These are phyloP conservation scores for Murina feae DNA, from an alignment of 2,113 vertebrate species.

Conservation along the genomic window DNA sequence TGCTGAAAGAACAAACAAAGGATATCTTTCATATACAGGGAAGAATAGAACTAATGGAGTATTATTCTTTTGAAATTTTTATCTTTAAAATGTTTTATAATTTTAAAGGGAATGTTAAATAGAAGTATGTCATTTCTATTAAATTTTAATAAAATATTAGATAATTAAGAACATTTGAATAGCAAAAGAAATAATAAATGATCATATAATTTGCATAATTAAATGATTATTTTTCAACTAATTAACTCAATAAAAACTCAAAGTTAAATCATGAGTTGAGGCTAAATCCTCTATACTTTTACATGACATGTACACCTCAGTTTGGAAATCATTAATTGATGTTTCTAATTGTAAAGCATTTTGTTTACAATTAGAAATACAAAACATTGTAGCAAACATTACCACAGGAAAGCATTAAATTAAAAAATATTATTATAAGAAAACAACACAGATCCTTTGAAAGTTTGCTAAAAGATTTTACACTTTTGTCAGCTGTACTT, in stretches of 20 bases:
- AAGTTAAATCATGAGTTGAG: not conserved
- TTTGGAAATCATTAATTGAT: not conserved
- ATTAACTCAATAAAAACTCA: not conserved
- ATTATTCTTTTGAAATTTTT: not conserved
- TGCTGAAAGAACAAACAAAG: not conserved
- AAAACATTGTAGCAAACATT: not conserved
- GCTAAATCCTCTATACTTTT: not conserved
- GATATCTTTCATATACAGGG: not conserved
- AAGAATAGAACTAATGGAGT: not conserved
- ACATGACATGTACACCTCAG: not conserved
- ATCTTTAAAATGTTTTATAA: not conserved
- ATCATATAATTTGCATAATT: not conserved
- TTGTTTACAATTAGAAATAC: not conserved
- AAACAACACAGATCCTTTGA: not conserved
- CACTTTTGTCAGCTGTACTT: not conserved
- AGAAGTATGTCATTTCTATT: not conserved
- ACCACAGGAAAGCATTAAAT: not conserved
- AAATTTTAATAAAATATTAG: not conserved
- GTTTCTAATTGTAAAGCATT: not conserved
- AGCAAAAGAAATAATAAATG: not conserved
- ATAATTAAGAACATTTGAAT: not conserved
- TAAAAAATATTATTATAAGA: not conserved
- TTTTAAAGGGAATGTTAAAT: not conserved
- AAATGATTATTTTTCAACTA: conserved; percentile 6
- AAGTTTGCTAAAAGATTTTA: not conserved